phyloP scores from a whole-genome alignment of 2,113 vertebrate species.

The human (Homo sapiens) region GRCh38 chr2:27589501-27590000 shows the following conservation, averaged over 20 bases:
- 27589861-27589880: background rate
- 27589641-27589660: background rate
- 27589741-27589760: background rate
- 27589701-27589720: background rate
- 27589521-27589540: constrained; percentile 4
- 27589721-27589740: background rate
- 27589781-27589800: background rate
- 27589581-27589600: background rate
- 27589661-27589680: background rate
- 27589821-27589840: background rate
- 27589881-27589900: background rate
- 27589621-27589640: background rate
- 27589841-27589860: background rate
- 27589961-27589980: background rate
- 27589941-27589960: background rate
- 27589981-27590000: background rate
- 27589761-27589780: background rate
- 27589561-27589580: background rate
- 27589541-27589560: background rate
- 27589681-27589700: background rate
- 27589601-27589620: background rate
- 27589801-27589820: background rate
- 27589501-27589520: background rate
- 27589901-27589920: background rate
- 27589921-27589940: background rate